Conservation (phyloP, 2,797 vertebrate species). For the Sebastes trivittatus region DNA sequence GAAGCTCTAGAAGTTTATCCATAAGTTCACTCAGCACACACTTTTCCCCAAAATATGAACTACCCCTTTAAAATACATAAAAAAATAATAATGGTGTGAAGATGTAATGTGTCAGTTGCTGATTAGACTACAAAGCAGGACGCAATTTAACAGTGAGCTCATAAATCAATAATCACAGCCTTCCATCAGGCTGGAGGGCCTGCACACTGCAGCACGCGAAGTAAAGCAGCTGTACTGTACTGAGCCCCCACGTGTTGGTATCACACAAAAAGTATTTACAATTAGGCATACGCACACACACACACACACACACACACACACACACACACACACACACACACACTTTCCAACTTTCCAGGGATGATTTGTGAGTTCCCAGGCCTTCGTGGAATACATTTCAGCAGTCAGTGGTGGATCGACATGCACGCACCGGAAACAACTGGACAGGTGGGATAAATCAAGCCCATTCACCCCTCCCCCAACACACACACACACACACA, state of each 20-base stretch:
- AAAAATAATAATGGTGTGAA: slow-evolving; percentile 18
- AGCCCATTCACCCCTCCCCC: slow-evolving; percentile 25
- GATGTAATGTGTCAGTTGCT: slow-evolving; percentile 47
- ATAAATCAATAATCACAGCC: slow-evolving; percentile 72
- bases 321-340: slow-evolving; percentile 28
- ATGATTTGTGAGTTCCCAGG: slow-evolving; percentile 56
- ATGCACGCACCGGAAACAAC: slow-evolving; percentile 64
- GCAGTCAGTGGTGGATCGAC: slow-evolving; percentile 40
- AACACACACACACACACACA: slow-evolving; percentile 4
- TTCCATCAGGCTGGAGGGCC: slow-evolving; percentile 57
- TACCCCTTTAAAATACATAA: slow-evolving; percentile 16
- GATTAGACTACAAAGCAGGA: slow-evolving; percentile 66
- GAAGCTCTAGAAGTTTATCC: background rate
- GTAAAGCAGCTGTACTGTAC: slow-evolving; percentile 37
- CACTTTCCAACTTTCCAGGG: slow-evolving; percentile 61
- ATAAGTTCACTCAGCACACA: background rate
- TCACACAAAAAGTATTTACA: slow-evolving; percentile 36
- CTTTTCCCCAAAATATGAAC: background rate
- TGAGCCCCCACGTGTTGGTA: background rate
- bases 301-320: too few species aligned
- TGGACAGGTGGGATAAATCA: slow-evolving; percentile 73
- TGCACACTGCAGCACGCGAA: slow-evolving; percentile 44
- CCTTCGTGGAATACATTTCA: slow-evolving; percentile 67
- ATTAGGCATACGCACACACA: slow-evolving; percentile 3
- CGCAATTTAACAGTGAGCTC: slow-evolving; percentile 52